Evolutionary conservation across 1,140 invertebrate genomes (phyloP).

Genomic region (Tachypleus tridentatus): DNA sequence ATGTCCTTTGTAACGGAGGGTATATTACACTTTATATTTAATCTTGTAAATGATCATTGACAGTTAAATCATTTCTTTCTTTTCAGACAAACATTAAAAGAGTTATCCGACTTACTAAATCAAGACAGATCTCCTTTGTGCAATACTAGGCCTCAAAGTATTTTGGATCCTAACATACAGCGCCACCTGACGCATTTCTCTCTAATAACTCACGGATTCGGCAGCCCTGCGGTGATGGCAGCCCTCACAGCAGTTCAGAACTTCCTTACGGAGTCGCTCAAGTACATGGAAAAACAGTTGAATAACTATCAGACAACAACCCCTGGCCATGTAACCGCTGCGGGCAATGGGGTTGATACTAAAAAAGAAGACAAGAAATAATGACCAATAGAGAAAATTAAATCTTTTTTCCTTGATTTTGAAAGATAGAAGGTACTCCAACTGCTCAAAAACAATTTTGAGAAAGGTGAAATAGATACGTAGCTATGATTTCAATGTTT

Average conservation of each 20-base stretch:
- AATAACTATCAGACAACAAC: constrained; percentile 15
- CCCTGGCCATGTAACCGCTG: constrained; percentile 5
- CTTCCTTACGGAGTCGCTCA: constrained; percentile 92
- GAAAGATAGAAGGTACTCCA: too few species aligned
- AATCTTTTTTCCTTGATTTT: too few species aligned
- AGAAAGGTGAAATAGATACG: too few species aligned
- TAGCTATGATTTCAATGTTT: too few species aligned
- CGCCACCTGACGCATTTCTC: constrained; percentile 95
- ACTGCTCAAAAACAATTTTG: too few species aligned
- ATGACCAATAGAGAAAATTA: background rate
- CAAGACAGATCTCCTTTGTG: constrained; percentile 93
- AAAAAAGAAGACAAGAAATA: constrained; percentile 20
- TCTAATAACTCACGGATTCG: constrained; percentile 97
- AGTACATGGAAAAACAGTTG: constrained; percentile 77
- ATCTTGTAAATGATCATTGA: too few species aligned
- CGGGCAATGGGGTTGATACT: constrained; percentile 8
- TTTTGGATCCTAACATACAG: constrained; percentile 90
- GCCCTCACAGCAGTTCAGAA: constrained; percentile 91
- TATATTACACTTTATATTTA: too few species aligned
- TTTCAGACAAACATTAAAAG: constrained; percentile 83
- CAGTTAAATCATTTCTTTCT: too few species aligned
- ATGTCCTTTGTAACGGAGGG: too few species aligned
- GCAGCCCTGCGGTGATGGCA: constrained; percentile 93
- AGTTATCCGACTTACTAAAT: constrained; percentile 92
- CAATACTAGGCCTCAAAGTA: constrained; percentile 85